A percentile compares a stretch with the other conserved stretches of the same genome.
Conservation (phyloP, 2,113 vertebrate species). For the Morone saxatilis region DNA sequence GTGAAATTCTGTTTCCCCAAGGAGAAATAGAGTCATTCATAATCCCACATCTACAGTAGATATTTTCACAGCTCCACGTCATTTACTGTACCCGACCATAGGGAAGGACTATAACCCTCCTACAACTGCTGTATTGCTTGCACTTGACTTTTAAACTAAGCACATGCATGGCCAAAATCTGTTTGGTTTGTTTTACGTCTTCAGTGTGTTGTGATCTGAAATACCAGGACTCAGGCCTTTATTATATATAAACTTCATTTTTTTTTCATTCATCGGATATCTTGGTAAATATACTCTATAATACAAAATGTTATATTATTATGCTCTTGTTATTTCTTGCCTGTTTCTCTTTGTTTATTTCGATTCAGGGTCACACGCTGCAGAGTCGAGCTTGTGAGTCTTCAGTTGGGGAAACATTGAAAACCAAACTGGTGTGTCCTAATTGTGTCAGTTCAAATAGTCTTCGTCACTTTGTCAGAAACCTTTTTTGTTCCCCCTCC, state of each 20-base stretch:
- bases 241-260: conserved; percentile 23
- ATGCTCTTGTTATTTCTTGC: conserved; percentile 57
- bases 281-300: conserved; percentile 47
- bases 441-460: conserved; percentile 68
- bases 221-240: conserved; percentile 63
- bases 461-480: conserved; percentile 49
- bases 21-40: conserved; percentile 54
- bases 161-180: conserved; percentile 79
- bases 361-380: conserved; percentile 48
- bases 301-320: conserved; percentile 37
- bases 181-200: conserved; percentile 63
- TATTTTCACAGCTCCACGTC: conserved; percentile 49
- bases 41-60: conserved; percentile 44
- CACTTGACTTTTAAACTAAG: conserved; percentile 69
- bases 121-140: conserved; percentile 69
- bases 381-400: conserved; percentile 41
- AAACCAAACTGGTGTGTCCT: conserved; percentile 69
- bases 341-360: conserved; percentile 52
- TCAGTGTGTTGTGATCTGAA: conserved; percentile 59
- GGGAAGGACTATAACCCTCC: conserved; percentile 48
- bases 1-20: conserved; percentile 70
- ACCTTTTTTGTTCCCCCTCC: neutral
- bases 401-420: conserved; percentile 52
- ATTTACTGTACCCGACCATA: conserved; percentile 50
- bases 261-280: conserved; percentile 43